A percentile compares a stretch with the other conserved stretches of the same genome.
Evolutionary conservation across 2,113 vertebrate species (phyloP).

Genomic region (Martes martes): DNA sequence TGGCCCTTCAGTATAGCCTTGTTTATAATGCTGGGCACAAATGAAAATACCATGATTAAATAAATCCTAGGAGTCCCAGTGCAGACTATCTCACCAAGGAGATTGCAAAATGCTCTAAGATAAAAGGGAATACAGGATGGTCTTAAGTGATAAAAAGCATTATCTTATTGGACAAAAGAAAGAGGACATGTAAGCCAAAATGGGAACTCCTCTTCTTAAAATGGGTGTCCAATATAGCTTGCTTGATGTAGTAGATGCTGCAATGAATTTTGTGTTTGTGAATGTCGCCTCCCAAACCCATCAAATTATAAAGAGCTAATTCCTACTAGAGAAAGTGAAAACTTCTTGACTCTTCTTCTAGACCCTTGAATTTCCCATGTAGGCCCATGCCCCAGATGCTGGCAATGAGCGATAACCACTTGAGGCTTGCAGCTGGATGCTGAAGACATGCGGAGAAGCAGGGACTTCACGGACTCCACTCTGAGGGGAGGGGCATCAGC

Average conservation of each 20-base stretch:
- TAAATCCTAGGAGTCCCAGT: background rate
- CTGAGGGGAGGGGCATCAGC: background rate
- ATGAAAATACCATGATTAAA: constrained; percentile 36
- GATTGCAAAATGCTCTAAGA: constrained; percentile 17
- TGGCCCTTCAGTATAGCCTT: background rate
- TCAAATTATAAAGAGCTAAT: background rate
- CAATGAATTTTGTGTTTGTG: background rate
- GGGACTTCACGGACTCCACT: background rate
- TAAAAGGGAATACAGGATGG: background rate
- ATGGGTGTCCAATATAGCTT: background rate
- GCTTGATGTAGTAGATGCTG: background rate
- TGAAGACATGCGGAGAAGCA: background rate
- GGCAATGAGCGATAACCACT: background rate
- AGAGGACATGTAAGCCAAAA: background rate
- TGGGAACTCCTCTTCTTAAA: background rate
- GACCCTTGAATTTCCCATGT: background rate
- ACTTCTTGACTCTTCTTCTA: background rate
- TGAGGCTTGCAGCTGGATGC: background rate
- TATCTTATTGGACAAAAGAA: background rate
- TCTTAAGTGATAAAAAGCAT: background rate
- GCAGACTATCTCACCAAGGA: constrained; percentile 18
- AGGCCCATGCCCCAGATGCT: background rate
- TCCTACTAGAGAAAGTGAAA: background rate
- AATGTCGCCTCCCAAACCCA: background rate
- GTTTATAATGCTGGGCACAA: constrained; percentile 21